phyloP scores from a whole-genome alignment of 2,888 invertebrate species.

The Leptopilina syphax region DNA sequence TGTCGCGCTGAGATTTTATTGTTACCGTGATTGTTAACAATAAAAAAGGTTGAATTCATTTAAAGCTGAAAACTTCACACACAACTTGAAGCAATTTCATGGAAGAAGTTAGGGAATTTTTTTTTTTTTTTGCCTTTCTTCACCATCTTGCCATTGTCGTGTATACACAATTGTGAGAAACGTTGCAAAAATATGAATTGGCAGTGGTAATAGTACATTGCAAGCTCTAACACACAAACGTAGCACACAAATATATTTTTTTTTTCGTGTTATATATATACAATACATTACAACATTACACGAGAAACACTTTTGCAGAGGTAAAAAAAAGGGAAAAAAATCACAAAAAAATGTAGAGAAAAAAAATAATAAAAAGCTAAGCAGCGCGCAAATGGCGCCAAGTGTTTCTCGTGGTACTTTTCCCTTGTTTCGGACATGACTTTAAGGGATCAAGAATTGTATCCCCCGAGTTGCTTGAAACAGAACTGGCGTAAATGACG shows the following conservation, averaged over 20 bases:
- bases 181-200: slow-evolving; percentile 20
- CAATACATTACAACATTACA: background rate
- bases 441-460: slow-evolving; percentile 32
- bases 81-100: slow-evolving; percentile 2
- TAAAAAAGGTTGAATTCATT: background rate
- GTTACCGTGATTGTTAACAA: background rate
- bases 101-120: background rate
- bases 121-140: background rate
- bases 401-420: slow-evolving; percentile 32
- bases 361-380: slow-evolving; percentile 3
- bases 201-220: background rate
- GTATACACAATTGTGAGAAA: background rate
- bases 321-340: no score
- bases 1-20: background rate
- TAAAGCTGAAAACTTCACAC: background rate
- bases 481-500: slow-evolving; percentile 38
- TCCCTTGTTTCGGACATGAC: slow-evolving; percentile 29
- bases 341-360: background rate
- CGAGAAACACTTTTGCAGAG: background rate
- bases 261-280: no score
- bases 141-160: slow-evolving; percentile 14
- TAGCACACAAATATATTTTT: background rate
- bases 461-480: slow-evolving; percentile 23
- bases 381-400: slow-evolving; percentile 33
- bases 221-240: background rate